Evolutionary conservation across 64 coral and sea anemone genomes (phyloP).

Genomic region (Orbicella faveolata): DNA sequence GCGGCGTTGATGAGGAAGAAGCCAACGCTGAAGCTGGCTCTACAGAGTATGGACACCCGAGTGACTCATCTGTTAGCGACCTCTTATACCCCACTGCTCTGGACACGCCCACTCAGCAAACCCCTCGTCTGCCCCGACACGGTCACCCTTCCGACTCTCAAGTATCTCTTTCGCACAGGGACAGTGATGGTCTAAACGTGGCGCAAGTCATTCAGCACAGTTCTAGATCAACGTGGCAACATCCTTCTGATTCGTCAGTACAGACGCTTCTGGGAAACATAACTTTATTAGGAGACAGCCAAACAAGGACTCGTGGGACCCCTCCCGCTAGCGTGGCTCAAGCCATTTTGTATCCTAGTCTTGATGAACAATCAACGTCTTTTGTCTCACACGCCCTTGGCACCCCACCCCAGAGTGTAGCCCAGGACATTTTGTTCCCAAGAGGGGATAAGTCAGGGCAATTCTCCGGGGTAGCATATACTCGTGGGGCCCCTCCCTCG

Average conservation of each 20-base stretch:
- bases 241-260: constrained; percentile 76
- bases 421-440: constrained; percentile 78
- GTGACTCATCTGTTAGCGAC: neutral
- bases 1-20: neutral
- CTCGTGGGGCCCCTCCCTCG: constrained; percentile 17
- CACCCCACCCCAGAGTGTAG: constrained; percentile 53
- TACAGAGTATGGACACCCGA: constrained; percentile 29
- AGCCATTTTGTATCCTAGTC: constrained; percentile 59
- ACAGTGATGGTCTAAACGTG: neutral
- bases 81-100: neutral
- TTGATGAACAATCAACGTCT: neutral
- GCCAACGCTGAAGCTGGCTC: neutral
- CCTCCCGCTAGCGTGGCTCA: constrained; percentile 68
- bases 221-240: constrained; percentile 64
- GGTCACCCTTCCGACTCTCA: constrained; percentile 70
- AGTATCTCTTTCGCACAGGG: neutral
- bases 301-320: constrained; percentile 69
- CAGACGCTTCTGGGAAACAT: constrained; percentile 79
- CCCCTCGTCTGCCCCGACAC: neutral
- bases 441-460: neutral
- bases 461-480: neutral
- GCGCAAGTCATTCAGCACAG: constrained; percentile 33
- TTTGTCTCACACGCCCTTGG: constrained; percentile 12
- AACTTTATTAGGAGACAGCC: constrained; percentile 43
- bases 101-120: neutral